A percentile compares a stretch with the other conserved stretches of the same genome.
Evolutionary conservation across 2,888 invertebrate species (phyloP).

Genomic region (Melitaea athalia): DNA sequence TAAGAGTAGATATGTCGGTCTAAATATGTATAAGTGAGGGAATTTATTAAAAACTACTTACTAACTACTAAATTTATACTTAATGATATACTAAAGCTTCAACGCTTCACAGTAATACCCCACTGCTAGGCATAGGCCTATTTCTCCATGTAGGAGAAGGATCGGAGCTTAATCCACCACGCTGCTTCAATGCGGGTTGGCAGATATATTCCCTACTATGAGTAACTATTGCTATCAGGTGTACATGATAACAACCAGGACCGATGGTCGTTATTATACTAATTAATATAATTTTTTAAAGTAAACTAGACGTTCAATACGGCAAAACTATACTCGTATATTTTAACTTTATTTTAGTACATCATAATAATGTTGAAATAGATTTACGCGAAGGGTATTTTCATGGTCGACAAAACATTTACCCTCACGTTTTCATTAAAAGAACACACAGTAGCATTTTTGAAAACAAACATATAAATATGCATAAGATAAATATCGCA

Average conservation of each 20-base stretch:
- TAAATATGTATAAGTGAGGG: neutral
- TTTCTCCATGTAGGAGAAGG: no score
- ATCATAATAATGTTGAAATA: neutral
- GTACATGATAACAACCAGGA: no score
- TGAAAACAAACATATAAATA: slow-evolving; percentile 76
- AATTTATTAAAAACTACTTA: neutral
- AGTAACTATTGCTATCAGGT: no score
- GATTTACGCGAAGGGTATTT: slow-evolving; percentile 4
- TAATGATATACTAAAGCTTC: no score
- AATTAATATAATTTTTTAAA: no score
- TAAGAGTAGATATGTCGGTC: neutral
- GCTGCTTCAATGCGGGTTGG: no score
- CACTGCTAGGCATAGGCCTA: no score
- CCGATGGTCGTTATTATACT: no score
- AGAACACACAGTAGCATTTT: slow-evolving; percentile 60
- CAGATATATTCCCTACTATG: no score
- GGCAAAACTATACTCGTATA: neutral
- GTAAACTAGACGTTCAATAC: neutral
- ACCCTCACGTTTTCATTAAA: slow-evolving; percentile 57
- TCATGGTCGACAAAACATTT: slow-evolving; percentile 36
- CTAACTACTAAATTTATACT: neutral
- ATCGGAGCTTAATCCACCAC: no score
- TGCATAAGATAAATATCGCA: slow-evolving; percentile 75
- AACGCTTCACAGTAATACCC: no score
- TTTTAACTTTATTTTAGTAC: neutral